phyloP scores from a whole-genome alignment of 2,888 invertebrate genomes.

The Brachyopa scutellaris region DNA sequence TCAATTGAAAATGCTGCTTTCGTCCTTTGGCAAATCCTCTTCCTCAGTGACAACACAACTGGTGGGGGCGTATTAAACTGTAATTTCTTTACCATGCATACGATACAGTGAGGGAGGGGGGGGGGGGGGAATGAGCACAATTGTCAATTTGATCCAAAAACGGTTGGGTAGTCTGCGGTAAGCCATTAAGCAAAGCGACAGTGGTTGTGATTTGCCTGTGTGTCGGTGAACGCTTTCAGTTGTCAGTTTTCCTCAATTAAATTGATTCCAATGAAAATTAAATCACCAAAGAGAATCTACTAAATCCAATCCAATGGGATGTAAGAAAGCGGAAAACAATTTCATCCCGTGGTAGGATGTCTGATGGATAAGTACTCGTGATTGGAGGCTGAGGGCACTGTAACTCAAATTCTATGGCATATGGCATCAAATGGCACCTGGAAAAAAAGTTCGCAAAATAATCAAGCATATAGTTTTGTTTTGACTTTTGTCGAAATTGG shows the following conservation, averaged over 20 bases:
- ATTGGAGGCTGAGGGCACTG: too few relatives aligned
- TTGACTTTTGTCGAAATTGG: too few relatives aligned
- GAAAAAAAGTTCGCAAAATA: too few relatives aligned
- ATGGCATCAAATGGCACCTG: too few relatives aligned
- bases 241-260: conserved; percentile 68
- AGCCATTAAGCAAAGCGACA: conserved; percentile 62
- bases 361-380: too few relatives aligned
- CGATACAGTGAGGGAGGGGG: not conserved
- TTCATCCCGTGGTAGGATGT: not conserved
- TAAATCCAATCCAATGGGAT: not conserved
- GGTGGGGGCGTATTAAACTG: conserved; percentile 41
- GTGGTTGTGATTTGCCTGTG: conserved; percentile 51
- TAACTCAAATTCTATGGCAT: too few relatives aligned
- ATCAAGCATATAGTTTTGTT: too few relatives aligned
- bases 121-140: conserved; percentile 55
- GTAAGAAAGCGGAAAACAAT: conserved; percentile 30
- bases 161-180: conserved; percentile 68
- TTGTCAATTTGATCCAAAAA: conserved; percentile 72
- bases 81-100: conserved; percentile 34
- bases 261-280: conserved; percentile 62
- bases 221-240: conserved; percentile 39
- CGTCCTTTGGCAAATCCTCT: conserved; percentile 36
- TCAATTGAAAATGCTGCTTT: conserved; percentile 61
- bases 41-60: not conserved
- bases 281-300: not conserved